Percentiles rank a stretch among this genome's conserved stretches.
phyloP scores from a whole-genome alignment of 1,140 invertebrate genomes.

The Diploscapter pachys region DNA sequence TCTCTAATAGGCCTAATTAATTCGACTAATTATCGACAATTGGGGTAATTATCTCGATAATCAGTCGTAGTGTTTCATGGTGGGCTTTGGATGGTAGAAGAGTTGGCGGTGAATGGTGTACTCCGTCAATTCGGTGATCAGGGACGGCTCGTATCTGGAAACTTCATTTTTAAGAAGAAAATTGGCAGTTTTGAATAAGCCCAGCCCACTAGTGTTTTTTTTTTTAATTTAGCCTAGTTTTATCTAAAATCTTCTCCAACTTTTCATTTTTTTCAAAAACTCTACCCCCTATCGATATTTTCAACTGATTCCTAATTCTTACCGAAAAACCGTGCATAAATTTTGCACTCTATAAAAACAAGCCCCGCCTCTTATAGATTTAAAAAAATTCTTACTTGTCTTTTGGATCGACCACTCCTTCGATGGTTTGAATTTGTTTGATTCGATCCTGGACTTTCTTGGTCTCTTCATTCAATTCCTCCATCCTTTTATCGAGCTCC shows the following conservation, averaged over 20 bases:
- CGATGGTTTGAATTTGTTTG: no score
- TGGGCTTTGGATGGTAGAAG: constrained; percentile 43
- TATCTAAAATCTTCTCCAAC: no score
- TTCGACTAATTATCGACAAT: no score
- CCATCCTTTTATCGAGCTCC: constrained; percentile 21
- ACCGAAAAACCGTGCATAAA: background rate
- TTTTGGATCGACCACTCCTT: no score
- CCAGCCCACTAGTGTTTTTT: constrained; percentile 2
- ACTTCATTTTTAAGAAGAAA: background rate
- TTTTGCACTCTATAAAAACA: no score
- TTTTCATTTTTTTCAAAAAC: constrained; percentile 16
- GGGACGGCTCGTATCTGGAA: constrained; percentile 43
- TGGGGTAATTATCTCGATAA: no score
- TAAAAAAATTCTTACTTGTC: no score
- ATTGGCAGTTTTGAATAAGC: background rate
- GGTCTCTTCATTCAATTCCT: constrained; percentile 2
- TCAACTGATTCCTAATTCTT: background rate
- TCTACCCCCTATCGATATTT: constrained; percentile 6
- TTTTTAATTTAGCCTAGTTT: no score
- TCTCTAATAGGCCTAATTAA: no score
- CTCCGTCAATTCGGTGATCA: constrained; percentile 40
- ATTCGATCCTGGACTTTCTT: background rate
- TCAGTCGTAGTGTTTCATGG: constrained; percentile 7
- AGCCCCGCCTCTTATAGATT: no score
- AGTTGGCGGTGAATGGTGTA: constrained; percentile 37